Percentiles rank a stretch among this genome's conserved stretches.
Evolutionary conservation across 2,113 vertebrate species (phyloP).

Genomic region (Phalacrocorax aristotelis): DNA sequence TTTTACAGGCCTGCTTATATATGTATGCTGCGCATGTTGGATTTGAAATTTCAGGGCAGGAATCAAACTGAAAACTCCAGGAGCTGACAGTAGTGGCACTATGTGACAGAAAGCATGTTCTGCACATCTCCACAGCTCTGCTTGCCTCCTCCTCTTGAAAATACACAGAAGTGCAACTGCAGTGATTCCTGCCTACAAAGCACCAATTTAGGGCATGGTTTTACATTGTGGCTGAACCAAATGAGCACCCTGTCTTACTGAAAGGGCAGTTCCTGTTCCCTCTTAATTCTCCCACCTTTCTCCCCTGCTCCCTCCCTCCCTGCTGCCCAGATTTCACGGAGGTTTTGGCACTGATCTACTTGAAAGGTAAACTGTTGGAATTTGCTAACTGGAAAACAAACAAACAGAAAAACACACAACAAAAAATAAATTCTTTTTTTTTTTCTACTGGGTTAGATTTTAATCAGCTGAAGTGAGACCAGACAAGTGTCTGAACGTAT

Average conservation of each 20-base stretch:
- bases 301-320: background rate
- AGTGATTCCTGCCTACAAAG: background rate
- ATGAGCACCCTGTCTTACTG: background rate
- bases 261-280: background rate
- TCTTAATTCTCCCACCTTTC: background rate
- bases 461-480: background rate
- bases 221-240: background rate
- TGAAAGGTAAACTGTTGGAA: background rate
- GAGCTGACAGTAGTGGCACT: background rate
- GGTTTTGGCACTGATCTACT: background rate
- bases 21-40: background rate
- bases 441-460: background rate
- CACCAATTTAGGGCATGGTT: conserved; percentile 18
- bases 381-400: background rate
- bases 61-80: background rate
- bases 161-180: background rate
- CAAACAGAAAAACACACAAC: background rate
- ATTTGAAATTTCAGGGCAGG: background rate
- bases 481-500: background rate
- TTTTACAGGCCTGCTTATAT: background rate
- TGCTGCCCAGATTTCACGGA: background rate
- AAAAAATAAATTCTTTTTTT: background rate
- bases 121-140: background rate
- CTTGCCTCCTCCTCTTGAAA: background rate
- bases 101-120: background rate